Evolutionary conservation across 1,140 invertebrate species (phyloP).

Genomic region (Leptinotarsa undecemlineata): DNA sequence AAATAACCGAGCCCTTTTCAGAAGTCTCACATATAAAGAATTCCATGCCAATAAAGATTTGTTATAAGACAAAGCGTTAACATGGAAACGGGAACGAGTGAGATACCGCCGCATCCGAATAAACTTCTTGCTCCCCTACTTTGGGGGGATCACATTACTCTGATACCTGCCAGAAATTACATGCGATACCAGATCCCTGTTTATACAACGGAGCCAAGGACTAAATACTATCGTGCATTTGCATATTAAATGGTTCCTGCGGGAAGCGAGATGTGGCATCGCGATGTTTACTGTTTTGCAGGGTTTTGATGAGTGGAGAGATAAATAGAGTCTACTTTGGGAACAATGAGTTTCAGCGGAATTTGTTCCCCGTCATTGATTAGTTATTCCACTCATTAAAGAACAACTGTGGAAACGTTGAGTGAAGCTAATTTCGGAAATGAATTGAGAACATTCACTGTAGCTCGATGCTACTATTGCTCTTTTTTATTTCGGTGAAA

Average conservation of each 20-base stretch:
- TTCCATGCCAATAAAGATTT: too few relatives aligned
- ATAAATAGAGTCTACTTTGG: too few relatives aligned
- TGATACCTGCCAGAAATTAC: not conserved
- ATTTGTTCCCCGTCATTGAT: too few relatives aligned
- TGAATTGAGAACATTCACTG: too few relatives aligned
- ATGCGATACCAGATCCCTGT: constrained; percentile 1
- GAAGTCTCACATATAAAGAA: too few relatives aligned
- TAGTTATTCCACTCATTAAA: too few relatives aligned
- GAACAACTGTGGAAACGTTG: too few relatives aligned
- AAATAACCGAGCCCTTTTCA: too few relatives aligned
- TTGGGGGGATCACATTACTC: not conserved
- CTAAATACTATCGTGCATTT: not conserved
- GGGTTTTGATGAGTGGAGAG: constrained; percentile 1
- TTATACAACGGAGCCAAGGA: not conserved
- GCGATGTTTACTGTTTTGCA: not conserved
- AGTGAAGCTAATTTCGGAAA: too few relatives aligned
- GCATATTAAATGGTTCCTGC: not conserved
- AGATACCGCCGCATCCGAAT: not conserved
- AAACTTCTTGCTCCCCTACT: not conserved
- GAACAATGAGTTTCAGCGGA: too few relatives aligned
- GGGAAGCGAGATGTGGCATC: not conserved
- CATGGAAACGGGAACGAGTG: not conserved
- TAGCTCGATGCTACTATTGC: too few relatives aligned
- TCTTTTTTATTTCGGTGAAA: too few relatives aligned
- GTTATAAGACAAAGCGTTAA: not conserved